Conservation (phyloP, 2,113 vertebrate species). For the Drymodes brunneopygia region DNA sequence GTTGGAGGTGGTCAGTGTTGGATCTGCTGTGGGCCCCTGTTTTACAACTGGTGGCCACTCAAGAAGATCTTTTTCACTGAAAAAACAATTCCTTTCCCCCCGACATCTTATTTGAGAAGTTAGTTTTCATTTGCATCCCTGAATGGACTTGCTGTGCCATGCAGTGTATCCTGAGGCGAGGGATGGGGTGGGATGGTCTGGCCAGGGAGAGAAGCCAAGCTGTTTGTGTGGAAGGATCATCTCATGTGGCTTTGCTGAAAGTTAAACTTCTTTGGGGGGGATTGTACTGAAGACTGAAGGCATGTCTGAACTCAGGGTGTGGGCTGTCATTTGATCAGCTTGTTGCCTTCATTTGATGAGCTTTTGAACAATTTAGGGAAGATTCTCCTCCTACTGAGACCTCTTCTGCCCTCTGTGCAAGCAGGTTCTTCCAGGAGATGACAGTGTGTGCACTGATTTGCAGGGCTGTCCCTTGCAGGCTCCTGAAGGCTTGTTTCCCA, state of each 20-base stretch:
- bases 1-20: background rate
- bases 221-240: rapidly evolving
- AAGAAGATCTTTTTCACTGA: background rate
- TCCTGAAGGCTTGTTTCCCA: background rate
- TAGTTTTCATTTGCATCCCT: background rate
- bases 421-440: background rate
- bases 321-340: background rate
- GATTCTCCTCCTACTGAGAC: background rate
- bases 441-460: rapidly evolving
- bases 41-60: background rate
- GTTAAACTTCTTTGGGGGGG: background rate
- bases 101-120: background rate
- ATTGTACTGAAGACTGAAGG: background rate
- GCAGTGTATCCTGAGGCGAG: rapidly evolving
- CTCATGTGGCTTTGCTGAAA: background rate
- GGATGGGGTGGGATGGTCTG: rapidly evolving
- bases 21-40: background rate
- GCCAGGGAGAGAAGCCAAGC: background rate
- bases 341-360: background rate
- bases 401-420: background rate
- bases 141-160: background rate
- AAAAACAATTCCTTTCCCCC: background rate
- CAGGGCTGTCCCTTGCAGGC: background rate
- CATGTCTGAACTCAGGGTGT: background rate
- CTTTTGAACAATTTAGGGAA: background rate